phyloP scores from a whole-genome alignment of 2,888 invertebrate genomes.

The Thumatha senex region DNA sequence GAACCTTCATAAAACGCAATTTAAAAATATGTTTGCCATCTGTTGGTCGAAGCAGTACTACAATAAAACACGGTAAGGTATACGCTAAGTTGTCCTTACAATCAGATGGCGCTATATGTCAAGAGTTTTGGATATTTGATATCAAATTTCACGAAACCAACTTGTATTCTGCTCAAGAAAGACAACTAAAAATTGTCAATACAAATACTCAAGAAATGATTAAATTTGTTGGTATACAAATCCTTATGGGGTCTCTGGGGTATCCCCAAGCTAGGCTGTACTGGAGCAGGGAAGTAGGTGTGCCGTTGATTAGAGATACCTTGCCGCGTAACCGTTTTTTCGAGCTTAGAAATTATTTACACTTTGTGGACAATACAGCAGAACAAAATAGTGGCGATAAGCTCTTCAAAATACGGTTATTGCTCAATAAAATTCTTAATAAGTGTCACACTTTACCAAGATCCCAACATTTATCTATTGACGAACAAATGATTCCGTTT shows the following conservation, averaged over 20 bases:
- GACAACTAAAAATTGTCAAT: background rate
- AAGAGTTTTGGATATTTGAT: no score
- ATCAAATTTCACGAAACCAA: no score
- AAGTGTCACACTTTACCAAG: constrained; percentile 26
- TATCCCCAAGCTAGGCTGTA: constrained; percentile 4
- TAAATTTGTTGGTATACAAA: background rate
- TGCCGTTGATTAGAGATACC: background rate
- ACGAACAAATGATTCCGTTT: constrained; percentile 43
- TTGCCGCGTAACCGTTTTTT: constrained; percentile 5
- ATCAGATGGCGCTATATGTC: no score
- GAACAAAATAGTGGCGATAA: constrained; percentile 2
- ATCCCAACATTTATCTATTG: constrained; percentile 35
- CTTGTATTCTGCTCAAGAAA: background rate
- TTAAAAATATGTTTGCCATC: no score
- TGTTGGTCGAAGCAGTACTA: no score
- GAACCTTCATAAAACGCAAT: no score
- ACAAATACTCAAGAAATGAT: background rate
- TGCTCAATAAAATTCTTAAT: constrained; percentile 2
- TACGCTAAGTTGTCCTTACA: no score
- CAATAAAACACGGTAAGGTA: no score
- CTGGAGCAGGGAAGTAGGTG: constrained; percentile 1
- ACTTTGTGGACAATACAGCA: background rate
- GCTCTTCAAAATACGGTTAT: constrained; percentile 8
- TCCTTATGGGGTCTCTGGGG: background rate
- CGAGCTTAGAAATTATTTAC: background rate